Conservation (phyloP, 2,888 invertebrate genomes). For the Ommatoiulus sabulosus region DNA sequence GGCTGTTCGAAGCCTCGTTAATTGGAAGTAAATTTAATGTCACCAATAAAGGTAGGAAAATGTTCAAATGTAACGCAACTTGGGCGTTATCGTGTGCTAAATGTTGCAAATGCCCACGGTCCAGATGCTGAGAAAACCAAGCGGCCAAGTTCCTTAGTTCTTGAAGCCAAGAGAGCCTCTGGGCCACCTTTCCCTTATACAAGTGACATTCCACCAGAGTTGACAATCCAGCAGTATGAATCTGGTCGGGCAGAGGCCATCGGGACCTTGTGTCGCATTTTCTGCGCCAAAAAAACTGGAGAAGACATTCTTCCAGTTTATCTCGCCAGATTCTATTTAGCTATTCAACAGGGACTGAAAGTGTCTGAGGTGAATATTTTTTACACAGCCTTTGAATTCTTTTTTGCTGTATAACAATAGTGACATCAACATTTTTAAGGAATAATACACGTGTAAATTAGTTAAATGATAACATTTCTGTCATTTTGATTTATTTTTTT, state of each 20-base stretch:
- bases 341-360: constrained; percentile 86
- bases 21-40: constrained; percentile 78
- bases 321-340: constrained; percentile 92
- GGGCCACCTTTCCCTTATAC: constrained; percentile 60
- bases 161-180: constrained; percentile 65
- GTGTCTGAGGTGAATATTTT: constrained; percentile 71
- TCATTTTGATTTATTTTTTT: background rate
- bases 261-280: constrained; percentile 93
- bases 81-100: background rate
- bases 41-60: background rate
- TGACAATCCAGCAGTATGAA: constrained; percentile 67
- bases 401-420: background rate
- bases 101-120: background rate
- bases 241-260: constrained; percentile 92
- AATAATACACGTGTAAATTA: no score
- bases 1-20: constrained; percentile 96
- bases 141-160: constrained; percentile 65
- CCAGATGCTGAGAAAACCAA: constrained; percentile 59
- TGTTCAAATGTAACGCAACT: background rate
- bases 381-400: no score
- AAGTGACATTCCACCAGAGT: constrained; percentile 61
- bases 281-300: constrained; percentile 94
- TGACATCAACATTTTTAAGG: no score
- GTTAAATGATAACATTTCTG: no score
- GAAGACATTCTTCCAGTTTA: constrained; percentile 93